Base-by-base conservation (phyloP, 2,113 vertebrate species). In the Rhynchomys soricoides region DNA sequence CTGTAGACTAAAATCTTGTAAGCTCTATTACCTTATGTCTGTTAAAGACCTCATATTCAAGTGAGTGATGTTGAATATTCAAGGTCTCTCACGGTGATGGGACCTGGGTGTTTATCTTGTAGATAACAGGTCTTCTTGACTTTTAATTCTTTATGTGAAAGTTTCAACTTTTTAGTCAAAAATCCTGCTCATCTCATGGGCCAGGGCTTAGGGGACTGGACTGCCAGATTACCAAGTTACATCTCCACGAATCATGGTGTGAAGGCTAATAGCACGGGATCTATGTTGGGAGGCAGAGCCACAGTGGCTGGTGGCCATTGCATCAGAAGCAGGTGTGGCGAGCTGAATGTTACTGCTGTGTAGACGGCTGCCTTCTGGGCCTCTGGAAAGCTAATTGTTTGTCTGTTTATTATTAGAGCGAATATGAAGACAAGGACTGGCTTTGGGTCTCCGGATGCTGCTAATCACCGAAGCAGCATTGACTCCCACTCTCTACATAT, bases 241-340 rank as follows among this genome's bases (percentile, higher is more conserved):
- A 15, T 59, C 37, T 50, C n/a, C 21, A 0, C 11, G 74, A n/a
- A 21, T 78, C 29, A 40, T 16, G 29, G 9, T 19, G 2, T 17
- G 40, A 34, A 16, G 1, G 0, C 24, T 3, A 3, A 16, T 26
- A 3, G 0, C 10, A 22, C 4, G 0, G 50, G 9, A 2, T 13
- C 26, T 9, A 45, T 19, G 3, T 11, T 57, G 17, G 48, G 71
- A 6, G 45, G 70, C 52, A 6, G 3, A 11, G 74, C 8, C 0
- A 0, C 19, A 3, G 75, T 15, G 86, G 34, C 16, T 79, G 12
- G 21, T 2, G 37, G 4, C n/a, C 31, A 24, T 31, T 0, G 59
- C 5, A 48, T 11, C 26, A 34, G 37, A 73, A 37, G 9, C 3
- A 34, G 52, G 77, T 2, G 1, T 0, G 3, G 5, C 1, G 11